Percentiles rank a stretch among this genome's conserved stretches.
Conservation (phyloP, 2,797 vertebrate species). For the Psittacula echo region DNA sequence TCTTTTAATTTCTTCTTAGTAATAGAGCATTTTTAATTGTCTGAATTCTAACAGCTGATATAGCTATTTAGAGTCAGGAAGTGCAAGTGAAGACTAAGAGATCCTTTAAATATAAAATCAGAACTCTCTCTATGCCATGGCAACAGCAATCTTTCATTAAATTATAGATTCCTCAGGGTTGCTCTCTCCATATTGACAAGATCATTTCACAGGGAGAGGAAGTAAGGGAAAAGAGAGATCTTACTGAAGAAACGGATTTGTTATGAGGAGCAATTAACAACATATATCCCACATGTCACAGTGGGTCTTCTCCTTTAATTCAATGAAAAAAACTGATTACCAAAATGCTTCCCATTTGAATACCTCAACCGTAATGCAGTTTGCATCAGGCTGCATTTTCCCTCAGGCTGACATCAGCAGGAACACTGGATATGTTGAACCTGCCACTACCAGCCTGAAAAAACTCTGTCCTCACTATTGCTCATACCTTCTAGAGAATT, state of each 20-base stretch:
- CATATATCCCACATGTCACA: constrained; percentile 48
- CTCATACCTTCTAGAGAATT: background rate
- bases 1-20: constrained; percentile 27
- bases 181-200: constrained; percentile 57
- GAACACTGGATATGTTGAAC: constrained; percentile 1
- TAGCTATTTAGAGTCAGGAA: background rate
- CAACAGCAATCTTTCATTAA: constrained; percentile 73
- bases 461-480: constrained; percentile 17
- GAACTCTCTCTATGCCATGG: constrained; percentile 71
- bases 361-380: background rate
- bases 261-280: constrained; percentile 45
- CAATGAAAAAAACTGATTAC: constrained; percentile 22
- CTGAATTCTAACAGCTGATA: constrained; percentile 4
- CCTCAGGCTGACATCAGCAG: constrained; percentile 9
- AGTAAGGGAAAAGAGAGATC: constrained; percentile 46
- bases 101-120: background rate
- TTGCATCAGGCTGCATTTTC: background rate
- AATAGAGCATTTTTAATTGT: constrained; percentile 54
- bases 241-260: constrained; percentile 29
- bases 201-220: constrained; percentile 37
- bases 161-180: constrained; percentile 52
- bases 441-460: constrained; percentile 17
- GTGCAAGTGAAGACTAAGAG: constrained; percentile 39
- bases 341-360: constrained; percentile 43
- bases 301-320: constrained; percentile 56